Conservation (phyloP, 2,888 invertebrate genomes). For the Plebejus melissa region DNA sequence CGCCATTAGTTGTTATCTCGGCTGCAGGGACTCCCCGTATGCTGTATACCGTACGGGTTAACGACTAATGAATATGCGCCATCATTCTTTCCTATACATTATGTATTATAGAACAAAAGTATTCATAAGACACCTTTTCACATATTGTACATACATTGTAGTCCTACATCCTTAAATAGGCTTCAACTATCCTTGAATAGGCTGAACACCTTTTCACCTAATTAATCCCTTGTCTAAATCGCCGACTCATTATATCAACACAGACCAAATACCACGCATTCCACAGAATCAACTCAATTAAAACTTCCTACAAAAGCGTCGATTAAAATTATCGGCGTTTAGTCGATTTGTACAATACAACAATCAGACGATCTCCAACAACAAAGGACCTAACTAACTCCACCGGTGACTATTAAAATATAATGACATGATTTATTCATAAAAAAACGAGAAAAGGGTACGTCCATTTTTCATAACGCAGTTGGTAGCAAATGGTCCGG, state of each 20-base stretch:
- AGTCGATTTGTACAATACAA: constrained; percentile 71
- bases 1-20: too few relatives aligned
- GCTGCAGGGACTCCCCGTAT: too few relatives aligned
- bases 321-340: constrained; percentile 79
- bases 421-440: constrained; percentile 78
- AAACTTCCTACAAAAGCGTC: constrained; percentile 75
- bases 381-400: constrained; percentile 76
- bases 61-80: too few relatives aligned
- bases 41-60: too few relatives aligned
- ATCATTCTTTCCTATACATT: background rate
- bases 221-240: background rate
- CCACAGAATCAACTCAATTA: constrained; percentile 69
- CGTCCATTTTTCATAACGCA: constrained; percentile 78
- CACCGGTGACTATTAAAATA: constrained; percentile 76
- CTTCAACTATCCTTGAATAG: background rate
- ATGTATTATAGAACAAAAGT: background rate
- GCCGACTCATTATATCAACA: constrained; percentile 23
- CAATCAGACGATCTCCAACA: constrained; percentile 71
- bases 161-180: too few relatives aligned
- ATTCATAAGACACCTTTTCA: background rate
- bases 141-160: background rate
- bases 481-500: constrained; percentile 78
- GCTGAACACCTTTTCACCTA: background rate
- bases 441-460: constrained; percentile 75
- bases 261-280: constrained; percentile 58